These are phyloP conservation scores for Parasteatoda lunata DNA, from an alignment of 2,888 invertebrate genomes.

Conservation along the genomic window DNA sequence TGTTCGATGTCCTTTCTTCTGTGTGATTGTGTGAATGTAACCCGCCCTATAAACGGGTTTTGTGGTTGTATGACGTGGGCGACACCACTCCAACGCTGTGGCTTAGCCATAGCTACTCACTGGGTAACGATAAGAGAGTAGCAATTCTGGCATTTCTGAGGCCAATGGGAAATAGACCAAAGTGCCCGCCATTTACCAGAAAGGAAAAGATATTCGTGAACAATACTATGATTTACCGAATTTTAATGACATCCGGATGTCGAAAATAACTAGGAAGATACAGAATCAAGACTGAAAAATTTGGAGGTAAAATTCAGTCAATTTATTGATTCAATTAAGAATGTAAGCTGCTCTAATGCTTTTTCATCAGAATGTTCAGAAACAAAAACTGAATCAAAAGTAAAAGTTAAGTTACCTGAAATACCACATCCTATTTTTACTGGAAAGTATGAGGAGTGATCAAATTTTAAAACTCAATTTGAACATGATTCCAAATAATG, in stretches of 20 bases:
- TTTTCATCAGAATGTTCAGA: background rate
- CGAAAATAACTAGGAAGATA: background rate
- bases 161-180: no score
- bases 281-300: background rate
- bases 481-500: background rate
- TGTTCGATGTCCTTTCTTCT: no score
- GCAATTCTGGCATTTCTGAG: no score
- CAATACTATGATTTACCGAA: background rate
- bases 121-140: no score
- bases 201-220: no score
- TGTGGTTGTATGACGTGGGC: no score
- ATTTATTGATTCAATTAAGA: background rate
- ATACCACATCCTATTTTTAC: slow-evolving; percentile 8
- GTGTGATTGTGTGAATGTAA: no score
- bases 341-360: background rate
- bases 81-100: no score
- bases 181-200: no score
- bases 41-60: no score
- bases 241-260: background rate
- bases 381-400: background rate
- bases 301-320: background rate
- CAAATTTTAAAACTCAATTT: no score
- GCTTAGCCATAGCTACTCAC: no score
- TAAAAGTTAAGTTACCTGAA: slow-evolving; percentile 6
- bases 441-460: slow-evolving; percentile 7